Conservation (phyloP, 2,888 invertebrate genomes). For the Nephrocerus scutellatus region DNA sequence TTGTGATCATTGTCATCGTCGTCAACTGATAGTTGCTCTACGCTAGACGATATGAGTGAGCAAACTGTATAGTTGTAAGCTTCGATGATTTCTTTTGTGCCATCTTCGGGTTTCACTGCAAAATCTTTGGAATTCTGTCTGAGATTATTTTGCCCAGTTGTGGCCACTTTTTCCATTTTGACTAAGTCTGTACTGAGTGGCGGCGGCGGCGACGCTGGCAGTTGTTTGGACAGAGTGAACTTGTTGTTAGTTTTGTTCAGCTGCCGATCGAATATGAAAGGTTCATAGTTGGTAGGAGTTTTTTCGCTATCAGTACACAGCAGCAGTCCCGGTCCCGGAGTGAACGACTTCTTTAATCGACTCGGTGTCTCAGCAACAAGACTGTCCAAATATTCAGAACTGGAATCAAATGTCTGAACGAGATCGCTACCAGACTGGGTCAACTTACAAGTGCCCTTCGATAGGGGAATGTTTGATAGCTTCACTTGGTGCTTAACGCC, state of each 20-base stretch:
- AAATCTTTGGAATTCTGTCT: neutral
- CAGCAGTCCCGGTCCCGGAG: slow-evolving; percentile 16
- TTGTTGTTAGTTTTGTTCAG: slow-evolving; percentile 21
- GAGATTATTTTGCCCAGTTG: slow-evolving; percentile 21
- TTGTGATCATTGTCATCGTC: slow-evolving; percentile 17
- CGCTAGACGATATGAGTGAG: slow-evolving; percentile 23
- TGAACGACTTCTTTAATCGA: slow-evolving; percentile 17
- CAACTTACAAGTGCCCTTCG: slow-evolving; percentile 43
- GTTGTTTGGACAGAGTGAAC: slow-evolving; percentile 23
- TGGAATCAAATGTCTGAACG: slow-evolving; percentile 39
- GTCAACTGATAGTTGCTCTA: slow-evolving; percentile 31
- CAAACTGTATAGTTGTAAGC: slow-evolving; percentile 18
- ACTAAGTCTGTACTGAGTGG: slow-evolving; percentile 31
- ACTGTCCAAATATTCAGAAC: slow-evolving; percentile 32
- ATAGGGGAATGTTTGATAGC: slow-evolving; percentile 41
- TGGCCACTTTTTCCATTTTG: slow-evolving; percentile 32
- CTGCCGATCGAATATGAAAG: slow-evolving; percentile 35
- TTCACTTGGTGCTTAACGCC: slow-evolving; percentile 31
- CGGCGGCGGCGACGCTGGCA: neutral
- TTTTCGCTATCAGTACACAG: slow-evolving; percentile 32
- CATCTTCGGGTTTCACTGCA: too few species aligned
- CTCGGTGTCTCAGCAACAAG: slow-evolving; percentile 22
- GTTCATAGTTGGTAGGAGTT: slow-evolving; percentile 37
- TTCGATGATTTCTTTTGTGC: slow-evolving; percentile 14
- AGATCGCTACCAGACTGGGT: slow-evolving; percentile 43